Conservation (phyloP, 35 echinoderm and acorn worm species). For the Acanthaster planci region DNA sequence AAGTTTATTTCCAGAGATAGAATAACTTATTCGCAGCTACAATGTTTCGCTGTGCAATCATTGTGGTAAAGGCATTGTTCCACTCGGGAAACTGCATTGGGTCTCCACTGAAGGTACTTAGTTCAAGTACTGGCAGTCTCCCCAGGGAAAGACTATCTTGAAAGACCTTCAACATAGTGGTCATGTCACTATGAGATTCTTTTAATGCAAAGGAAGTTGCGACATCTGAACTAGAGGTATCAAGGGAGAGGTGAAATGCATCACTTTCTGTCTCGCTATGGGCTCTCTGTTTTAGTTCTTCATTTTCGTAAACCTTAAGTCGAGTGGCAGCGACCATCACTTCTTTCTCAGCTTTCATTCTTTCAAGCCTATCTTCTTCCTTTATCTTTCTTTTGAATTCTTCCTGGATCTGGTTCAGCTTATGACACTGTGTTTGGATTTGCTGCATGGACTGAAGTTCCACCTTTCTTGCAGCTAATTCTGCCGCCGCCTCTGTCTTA, state of each 20-base stretch:
- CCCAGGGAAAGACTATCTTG: not conserved
- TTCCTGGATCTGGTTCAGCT: no score
- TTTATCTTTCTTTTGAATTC: no score
- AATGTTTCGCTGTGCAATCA: conserved; percentile 11
- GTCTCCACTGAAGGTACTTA: conserved; percentile 35
- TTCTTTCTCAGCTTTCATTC: no score
- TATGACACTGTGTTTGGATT: not conserved
- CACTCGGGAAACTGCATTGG: conserved; percentile 45
- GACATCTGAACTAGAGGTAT: not conserved
- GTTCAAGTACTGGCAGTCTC: conserved; percentile 33
- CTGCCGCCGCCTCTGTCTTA: not conserved
- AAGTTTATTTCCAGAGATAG: conserved; percentile 28
- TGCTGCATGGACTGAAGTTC: not conserved
- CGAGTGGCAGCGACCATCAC: no score
- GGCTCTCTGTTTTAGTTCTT: no score
- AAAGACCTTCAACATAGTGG: not conserved
- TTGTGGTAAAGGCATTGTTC: conserved; percentile 27
- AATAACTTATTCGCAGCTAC: conserved; percentile 27
- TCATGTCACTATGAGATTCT: not conserved
- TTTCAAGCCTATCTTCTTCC: no score
- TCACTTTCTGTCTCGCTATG: not conserved
- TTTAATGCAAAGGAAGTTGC: not conserved
- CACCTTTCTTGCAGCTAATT: not conserved
- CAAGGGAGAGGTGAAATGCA: not conserved
- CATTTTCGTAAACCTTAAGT: no score